A percentile compares a stretch with the other conserved stretches of the same genome.
Conservation (phyloP, 2,888 invertebrate genomes). For the Sceliomorpha sp. region DNA sequence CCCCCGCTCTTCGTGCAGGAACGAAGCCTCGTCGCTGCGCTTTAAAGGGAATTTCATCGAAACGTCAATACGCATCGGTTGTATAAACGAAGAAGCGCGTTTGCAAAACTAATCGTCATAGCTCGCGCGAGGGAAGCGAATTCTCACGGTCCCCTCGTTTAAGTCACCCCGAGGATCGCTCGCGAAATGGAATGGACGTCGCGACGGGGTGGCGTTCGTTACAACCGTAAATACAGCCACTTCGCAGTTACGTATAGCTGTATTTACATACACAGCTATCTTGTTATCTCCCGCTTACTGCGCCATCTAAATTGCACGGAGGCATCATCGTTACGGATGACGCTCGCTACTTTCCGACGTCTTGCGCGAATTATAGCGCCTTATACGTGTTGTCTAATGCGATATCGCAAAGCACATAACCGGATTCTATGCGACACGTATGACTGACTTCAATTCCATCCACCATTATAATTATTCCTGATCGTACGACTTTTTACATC, state of each 20-base stretch:
- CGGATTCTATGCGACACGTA: slow-evolving; percentile 14
- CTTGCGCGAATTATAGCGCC: slow-evolving; percentile 56
- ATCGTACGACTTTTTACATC: slow-evolving; percentile 3
- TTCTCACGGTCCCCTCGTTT: slow-evolving; percentile 52
- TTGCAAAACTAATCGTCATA: too few species aligned
- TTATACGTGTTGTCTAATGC: slow-evolving; percentile 37
- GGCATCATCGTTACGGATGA: slow-evolving; percentile 23
- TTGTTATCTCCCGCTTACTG: slow-evolving; percentile 45
- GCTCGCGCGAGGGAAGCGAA: too few species aligned
- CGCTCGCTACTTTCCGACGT: slow-evolving; percentile 22
- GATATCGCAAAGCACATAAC: not conserved
- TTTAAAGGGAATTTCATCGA: too few species aligned
- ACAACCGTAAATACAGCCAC: slow-evolving; percentile 44
- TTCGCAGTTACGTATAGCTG: slow-evolving; percentile 26
- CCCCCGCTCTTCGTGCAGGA: too few species aligned
- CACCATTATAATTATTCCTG: slow-evolving; percentile 9
- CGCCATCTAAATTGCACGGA: slow-evolving; percentile 56
- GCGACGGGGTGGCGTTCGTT: slow-evolving; percentile 43
- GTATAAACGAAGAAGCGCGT: too few species aligned
- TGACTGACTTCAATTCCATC: slow-evolving; percentile 1
- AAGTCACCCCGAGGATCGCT: slow-evolving; percentile 38
- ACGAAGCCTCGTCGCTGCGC: too few species aligned
- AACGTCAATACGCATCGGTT: too few species aligned
- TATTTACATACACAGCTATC: slow-evolving; percentile 57
- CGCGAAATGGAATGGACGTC: slow-evolving; percentile 21